These are phyloP conservation scores for Limonius californicus DNA, from an alignment of 1,140 invertebrate species.

Conservation along the genomic window DNA sequence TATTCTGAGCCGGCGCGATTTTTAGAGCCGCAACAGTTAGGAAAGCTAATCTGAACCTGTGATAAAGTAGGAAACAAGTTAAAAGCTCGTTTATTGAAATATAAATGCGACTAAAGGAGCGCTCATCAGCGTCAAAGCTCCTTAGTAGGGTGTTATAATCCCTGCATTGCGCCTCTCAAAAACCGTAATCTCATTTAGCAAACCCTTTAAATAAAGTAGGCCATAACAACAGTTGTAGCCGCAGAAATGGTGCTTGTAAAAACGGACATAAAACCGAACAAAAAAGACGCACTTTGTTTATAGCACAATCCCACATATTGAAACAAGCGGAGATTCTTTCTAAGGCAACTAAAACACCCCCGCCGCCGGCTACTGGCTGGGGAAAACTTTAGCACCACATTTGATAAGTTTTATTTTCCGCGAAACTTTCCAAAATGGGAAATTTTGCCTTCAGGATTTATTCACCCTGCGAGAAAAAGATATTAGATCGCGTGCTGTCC, in stretches of 20 bases:
- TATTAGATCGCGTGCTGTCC: too few species aligned
- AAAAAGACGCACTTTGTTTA: background rate
- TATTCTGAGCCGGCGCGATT: too few species aligned
- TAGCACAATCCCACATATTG: background rate
- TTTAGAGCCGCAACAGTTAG: too few species aligned
- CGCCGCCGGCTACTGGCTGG: too few species aligned
- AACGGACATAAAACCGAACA: slow-evolving; percentile 6
- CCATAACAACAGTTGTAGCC: slow-evolving; percentile 5
- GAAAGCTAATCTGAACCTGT: too few species aligned
- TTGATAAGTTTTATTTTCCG: background rate
- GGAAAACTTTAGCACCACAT: too few species aligned
- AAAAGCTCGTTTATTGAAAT: background rate
- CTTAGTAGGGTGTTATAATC: slow-evolving; percentile 5
- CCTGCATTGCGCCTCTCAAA: background rate
- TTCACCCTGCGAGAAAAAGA: too few species aligned
- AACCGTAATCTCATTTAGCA: background rate
- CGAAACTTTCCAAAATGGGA: too few species aligned
- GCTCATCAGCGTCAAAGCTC: background rate
- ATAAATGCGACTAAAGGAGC: background rate
- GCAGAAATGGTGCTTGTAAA: slow-evolving; percentile 6
- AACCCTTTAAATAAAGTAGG: slow-evolving; percentile 3
- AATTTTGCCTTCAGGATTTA: too few species aligned
- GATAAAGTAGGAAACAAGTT: background rate
- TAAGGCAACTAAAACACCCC: too few species aligned
- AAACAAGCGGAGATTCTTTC: background rate